These are phyloP conservation scores for Colletes collaris DNA, from an alignment of 2,888 invertebrate species.

Conservation along the genomic window DNA sequence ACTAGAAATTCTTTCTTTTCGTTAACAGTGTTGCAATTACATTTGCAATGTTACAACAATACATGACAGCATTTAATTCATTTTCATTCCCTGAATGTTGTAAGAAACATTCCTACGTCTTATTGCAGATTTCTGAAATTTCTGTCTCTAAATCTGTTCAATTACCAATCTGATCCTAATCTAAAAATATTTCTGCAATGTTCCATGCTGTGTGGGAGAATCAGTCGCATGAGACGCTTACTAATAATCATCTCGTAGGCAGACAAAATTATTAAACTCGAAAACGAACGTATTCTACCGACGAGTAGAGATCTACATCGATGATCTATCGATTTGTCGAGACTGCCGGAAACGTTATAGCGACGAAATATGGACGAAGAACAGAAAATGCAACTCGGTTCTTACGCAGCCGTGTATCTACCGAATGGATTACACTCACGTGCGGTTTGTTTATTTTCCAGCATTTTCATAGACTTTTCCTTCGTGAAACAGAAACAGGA, in stretches of 20 bases:
- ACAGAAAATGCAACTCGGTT: slow-evolving; percentile 24
- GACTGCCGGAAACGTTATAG: not conserved
- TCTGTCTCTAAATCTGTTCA: too few relatives aligned
- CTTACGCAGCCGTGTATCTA: slow-evolving; percentile 19
- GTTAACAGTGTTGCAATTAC: too few relatives aligned
- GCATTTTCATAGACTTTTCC: slow-evolving; percentile 93
- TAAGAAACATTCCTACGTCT: too few relatives aligned
- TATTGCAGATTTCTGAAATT: too few relatives aligned
- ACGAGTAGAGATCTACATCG: slow-evolving; percentile 1
- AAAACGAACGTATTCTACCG: not conserved
- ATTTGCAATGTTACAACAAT: too few relatives aligned
- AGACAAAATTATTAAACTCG: slow-evolving; percentile 15
- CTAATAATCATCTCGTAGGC: slow-evolving; percentile 4
- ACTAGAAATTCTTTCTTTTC: too few relatives aligned
- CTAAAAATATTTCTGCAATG: not conserved
- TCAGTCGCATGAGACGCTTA: slow-evolving; percentile 12
- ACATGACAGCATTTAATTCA: too few relatives aligned
- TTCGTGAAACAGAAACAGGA: slow-evolving; percentile 90
- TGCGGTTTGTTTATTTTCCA: slow-evolving; percentile 83
- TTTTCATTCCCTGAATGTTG: too few relatives aligned
- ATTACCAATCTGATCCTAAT: too few relatives aligned
- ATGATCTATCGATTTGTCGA: not conserved
- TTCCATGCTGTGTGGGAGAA: not conserved
- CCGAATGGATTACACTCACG: slow-evolving; percentile 60
- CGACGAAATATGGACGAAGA: slow-evolving; percentile 22